Percentiles rank a stretch among this genome's conserved stretches.
phyloP scores from a whole-genome alignment of 1,140 invertebrate species.

The Oryzaephilus surinamensis region DNA sequence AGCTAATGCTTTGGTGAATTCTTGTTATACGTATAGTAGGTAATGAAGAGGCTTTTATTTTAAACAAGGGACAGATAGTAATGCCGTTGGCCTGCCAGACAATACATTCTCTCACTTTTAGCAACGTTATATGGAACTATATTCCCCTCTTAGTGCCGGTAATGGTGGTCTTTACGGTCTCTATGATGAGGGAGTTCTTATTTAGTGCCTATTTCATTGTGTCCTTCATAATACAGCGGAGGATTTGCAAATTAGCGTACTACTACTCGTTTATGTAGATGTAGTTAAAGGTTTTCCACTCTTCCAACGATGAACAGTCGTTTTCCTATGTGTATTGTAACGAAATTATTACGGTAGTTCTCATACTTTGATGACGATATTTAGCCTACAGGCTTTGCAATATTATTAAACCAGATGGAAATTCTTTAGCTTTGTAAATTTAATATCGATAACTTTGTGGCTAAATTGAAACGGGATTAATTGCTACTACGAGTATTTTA shows the following conservation, averaged over 20 bases:
- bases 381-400: no score
- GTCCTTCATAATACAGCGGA: slow-evolving; percentile 11
- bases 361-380: slow-evolving; percentile 11
- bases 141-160: slow-evolving; percentile 12
- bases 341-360: slow-evolving; percentile 11
- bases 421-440: no score
- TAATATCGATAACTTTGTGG: no score
- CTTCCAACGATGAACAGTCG: no score
- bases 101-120: slow-evolving; percentile 9
- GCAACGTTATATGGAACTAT: slow-evolving; percentile 10
- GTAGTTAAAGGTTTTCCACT: slow-evolving; percentile 12
- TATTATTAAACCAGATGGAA: no score
- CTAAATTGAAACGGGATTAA: no score
- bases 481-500: no score
- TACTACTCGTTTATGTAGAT: no score
- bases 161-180: slow-evolving; percentile 13
- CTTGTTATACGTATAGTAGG: no score
- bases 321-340: slow-evolving; percentile 9
- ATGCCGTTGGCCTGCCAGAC: slow-evolving; percentile 8
- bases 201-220: slow-evolving; percentile 18
- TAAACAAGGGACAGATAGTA: slow-evolving; percentile 7
- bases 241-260: slow-evolving; percentile 16
- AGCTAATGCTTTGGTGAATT: no score
- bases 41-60: slow-evolving; percentile 9
- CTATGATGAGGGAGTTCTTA: slow-evolving; percentile 13